Evolutionary conservation across 2,888 invertebrate genomes (phyloP), one percentile per base, ranked within the genome.

Genomic region (Eupithecia subfuscata): DNA sequence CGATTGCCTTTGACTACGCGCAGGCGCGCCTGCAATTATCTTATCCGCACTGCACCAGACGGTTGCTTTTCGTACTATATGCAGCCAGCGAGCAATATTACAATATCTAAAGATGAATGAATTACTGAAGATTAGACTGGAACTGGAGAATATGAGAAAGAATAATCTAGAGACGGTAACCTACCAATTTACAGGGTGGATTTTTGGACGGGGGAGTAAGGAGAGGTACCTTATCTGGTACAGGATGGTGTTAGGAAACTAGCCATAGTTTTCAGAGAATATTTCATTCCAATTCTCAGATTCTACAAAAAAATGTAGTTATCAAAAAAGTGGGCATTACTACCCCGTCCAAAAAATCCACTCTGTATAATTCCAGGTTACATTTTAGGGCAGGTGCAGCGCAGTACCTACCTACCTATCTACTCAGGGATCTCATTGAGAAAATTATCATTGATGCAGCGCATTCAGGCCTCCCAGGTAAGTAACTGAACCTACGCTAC

Each of bases 1-100:
- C 56, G 22, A 60, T 25, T 22, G n/a, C n/a, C 56, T 56, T 60
- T 12, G 12, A 60, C 11, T 60, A 60, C 60, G 60, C 60, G 60
- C 60, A 60, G 25, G 60, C 60, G 56, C 56, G 60, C 60, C 60
- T 60, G 60, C 60, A 22, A 6, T 25, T 12, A 12, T 25, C 60
- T 25, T 12, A 25, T 25, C 25, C 60, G 60, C 60, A 60, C 12
- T 60, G 60, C 25, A 60, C 60, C 25, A 60, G 60, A 60, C 14
- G 60, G 60, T 60, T 60, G 25, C 60, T 60, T 60, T 60, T 25
- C 25, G 25, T 60, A n/a, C n/a, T n/a, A n/a, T n/a, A 25, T 60
- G 60, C 60, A 22, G 22, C 25, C 14, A 11, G 56, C 11, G 56
- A 56, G 1, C 18, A 11, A 18, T 7, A 6, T 6, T 56, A 48